phyloP scores from a whole-genome alignment of 2,888 invertebrate species.

The Acleris literana region DNA sequence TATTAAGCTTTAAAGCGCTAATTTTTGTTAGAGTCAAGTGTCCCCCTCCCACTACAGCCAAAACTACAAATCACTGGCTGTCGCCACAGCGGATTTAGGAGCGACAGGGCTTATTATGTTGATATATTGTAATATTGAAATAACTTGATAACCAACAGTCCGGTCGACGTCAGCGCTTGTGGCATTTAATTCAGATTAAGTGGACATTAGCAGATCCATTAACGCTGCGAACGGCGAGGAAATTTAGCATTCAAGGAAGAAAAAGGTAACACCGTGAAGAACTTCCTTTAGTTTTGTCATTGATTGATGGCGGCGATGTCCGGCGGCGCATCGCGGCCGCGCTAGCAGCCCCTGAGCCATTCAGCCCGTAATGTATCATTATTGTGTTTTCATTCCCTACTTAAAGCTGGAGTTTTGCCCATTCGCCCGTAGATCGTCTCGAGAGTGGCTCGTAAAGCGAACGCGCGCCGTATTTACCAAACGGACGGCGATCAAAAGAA shows the following conservation, averaged over 20 bases:
- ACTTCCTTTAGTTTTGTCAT: conserved; percentile 24
- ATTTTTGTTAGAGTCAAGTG: too few species aligned
- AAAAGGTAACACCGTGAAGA: conserved; percentile 11
- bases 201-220: too few species aligned
- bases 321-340: neutral
- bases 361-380: conserved; percentile 28
- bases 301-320: conserved; percentile 20
- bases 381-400: conserved; percentile 31
- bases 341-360: neutral
- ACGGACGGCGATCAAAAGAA: conserved; percentile 33
- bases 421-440: conserved; percentile 27
- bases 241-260: conserved; percentile 2
- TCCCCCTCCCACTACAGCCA: too few species aligned
- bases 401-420: conserved; percentile 34
- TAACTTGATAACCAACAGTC: too few species aligned
- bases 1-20: too few species aligned
- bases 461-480: conserved; percentile 30
- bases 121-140: too few species aligned
- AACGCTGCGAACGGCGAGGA: neutral
- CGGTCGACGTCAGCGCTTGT: too few species aligned
- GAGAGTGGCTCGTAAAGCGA: conserved; percentile 30
- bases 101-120: too few species aligned
- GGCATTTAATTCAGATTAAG: too few species aligned
- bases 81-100: too few species aligned
- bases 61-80: too few species aligned